Conservation (phyloP, 2,888 invertebrate genomes). For the Cynaeus angustus region DNA sequence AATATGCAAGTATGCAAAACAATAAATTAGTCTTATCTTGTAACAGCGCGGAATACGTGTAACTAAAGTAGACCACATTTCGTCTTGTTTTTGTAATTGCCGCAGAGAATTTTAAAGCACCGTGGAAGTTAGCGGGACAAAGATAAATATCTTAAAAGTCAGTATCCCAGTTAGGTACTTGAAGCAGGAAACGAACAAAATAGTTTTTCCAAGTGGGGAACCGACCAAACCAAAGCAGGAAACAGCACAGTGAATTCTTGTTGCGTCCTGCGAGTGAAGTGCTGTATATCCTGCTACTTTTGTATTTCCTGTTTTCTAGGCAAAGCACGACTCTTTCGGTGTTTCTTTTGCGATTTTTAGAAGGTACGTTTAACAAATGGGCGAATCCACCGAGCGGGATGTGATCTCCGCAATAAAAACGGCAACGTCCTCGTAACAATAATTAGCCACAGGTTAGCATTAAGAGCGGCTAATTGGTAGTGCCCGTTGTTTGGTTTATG, state of each 20-base stretch:
- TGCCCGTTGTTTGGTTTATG: conserved; percentile 43
- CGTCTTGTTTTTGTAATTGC: neutral
- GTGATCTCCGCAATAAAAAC: conserved; percentile 20
- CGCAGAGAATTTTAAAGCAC: neutral
- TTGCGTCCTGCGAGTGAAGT: conserved; percentile 59
- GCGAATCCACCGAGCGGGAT: no score
- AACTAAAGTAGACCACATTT: no score
- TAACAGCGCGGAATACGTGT: no score
- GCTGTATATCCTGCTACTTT: conserved; percentile 62
- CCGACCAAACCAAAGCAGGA: conserved; percentile 56
- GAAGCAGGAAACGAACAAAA: conserved; percentile 48
- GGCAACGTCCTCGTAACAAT: conserved; percentile 29
- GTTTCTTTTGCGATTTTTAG: conserved; percentile 41
- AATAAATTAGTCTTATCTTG: no score
- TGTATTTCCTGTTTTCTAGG: conserved; percentile 57
- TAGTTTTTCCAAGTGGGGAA: conserved; percentile 45
- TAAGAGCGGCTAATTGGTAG: conserved; percentile 44
- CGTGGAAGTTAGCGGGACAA: conserved; percentile 23
- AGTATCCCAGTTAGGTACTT: conserved; percentile 44
- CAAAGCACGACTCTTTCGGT: conserved; percentile 38
- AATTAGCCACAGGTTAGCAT: conserved; percentile 41
- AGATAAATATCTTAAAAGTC: conserved; percentile 45
- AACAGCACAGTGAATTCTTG: conserved; percentile 61
- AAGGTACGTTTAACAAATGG: neutral
- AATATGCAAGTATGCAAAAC: no score